Percentiles rank a stretch among this genome's conserved stretches.
Evolutionary conservation across 2,888 invertebrate species (phyloP).

Genomic region (Mycogona germanica): DNA sequence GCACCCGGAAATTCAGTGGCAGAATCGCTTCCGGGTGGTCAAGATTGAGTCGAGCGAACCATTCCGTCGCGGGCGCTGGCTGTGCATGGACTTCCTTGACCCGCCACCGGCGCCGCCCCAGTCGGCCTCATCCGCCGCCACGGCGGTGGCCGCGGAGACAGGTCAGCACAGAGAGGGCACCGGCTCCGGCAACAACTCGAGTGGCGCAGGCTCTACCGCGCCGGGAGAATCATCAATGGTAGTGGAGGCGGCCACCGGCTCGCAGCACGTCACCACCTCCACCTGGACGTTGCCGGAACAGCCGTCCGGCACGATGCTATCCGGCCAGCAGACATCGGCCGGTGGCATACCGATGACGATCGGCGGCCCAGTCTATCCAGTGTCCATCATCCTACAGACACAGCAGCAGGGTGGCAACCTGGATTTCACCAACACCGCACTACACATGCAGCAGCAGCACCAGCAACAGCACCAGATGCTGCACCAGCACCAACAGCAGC

Average conservation of each 20-base stretch:
- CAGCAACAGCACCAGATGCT: constrained; percentile 30
- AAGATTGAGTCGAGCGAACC: constrained; percentile 94
- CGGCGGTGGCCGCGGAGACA: constrained; percentile 15
- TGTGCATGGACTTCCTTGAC: constrained; percentile 87
- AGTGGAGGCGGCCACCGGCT: constrained; percentile 3
- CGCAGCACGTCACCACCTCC: constrained; percentile 6
- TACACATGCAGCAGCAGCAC: constrained; percentile 35
- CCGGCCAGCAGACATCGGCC: background rate
- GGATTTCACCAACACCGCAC: constrained; percentile 18
- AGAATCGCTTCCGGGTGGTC: constrained; percentile 74
- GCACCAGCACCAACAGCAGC: too few relatives aligned
- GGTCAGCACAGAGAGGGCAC: background rate
- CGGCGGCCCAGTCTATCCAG: constrained; percentile 6
- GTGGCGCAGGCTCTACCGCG: constrained; percentile 32
- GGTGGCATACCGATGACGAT: background rate
- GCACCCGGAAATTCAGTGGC: constrained; percentile 23
- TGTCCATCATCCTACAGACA: constrained; percentile 17
- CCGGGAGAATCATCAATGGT: constrained; percentile 26
- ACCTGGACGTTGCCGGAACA: constrained; percentile 1
- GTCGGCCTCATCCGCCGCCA: constrained; percentile 31
- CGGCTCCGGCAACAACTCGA: constrained; percentile 28
- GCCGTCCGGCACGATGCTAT: background rate
- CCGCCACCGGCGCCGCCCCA: constrained; percentile 48
- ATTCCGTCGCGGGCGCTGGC: constrained; percentile 83
- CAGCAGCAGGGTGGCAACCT: constrained; percentile 14